Evolutionary conservation across 2,888 invertebrate genomes (phyloP).

Genomic region (Epirrhoe tristata): DNA sequence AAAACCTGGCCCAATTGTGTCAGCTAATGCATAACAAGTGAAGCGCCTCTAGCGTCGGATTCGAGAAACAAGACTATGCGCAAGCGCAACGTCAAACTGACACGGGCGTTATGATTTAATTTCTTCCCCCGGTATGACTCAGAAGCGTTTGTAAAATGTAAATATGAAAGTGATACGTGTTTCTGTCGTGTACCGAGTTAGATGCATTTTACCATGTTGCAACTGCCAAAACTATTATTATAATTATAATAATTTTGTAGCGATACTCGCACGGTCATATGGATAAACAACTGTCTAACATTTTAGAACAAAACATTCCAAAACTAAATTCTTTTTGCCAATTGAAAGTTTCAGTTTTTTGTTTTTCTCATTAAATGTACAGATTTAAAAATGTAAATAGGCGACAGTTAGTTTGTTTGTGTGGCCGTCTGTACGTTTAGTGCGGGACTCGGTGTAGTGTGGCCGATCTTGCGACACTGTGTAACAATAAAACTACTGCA

Average conservation of each 20-base stretch:
- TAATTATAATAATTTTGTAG: slow-evolving; percentile 79
- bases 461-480: slow-evolving; percentile 66
- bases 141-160: slow-evolving; percentile 66
- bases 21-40: slow-evolving; percentile 4
- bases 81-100: slow-evolving; percentile 13
- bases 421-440: slow-evolving; percentile 51
- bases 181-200: slow-evolving; percentile 70
- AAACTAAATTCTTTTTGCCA: slow-evolving; percentile 18
- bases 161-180: slow-evolving; percentile 70
- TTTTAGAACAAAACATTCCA: slow-evolving; percentile 34
- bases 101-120: slow-evolving; percentile 56
- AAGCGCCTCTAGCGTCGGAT: not conserved
- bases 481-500: slow-evolving; percentile 83
- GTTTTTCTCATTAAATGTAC: slow-evolving; percentile 31
- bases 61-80: slow-evolving; percentile 5
- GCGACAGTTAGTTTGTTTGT: slow-evolving; percentile 39
- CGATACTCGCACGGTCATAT: slow-evolving; percentile 56
- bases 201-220: slow-evolving; percentile 82
- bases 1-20: not conserved
- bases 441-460: slow-evolving; percentile 61
- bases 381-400: slow-evolving; percentile 34
- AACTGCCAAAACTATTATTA: slow-evolving; percentile 84
- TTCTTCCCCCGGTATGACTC: slow-evolving; percentile 52
- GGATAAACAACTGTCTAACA: slow-evolving; percentile 28
- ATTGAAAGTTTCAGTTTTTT: slow-evolving; percentile 4